Evolutionary conservation across 2,113 vertebrate species (phyloP), one percentile per base, ranked within the genome.

Genomic region (Cnemophilus loriae): DNA sequence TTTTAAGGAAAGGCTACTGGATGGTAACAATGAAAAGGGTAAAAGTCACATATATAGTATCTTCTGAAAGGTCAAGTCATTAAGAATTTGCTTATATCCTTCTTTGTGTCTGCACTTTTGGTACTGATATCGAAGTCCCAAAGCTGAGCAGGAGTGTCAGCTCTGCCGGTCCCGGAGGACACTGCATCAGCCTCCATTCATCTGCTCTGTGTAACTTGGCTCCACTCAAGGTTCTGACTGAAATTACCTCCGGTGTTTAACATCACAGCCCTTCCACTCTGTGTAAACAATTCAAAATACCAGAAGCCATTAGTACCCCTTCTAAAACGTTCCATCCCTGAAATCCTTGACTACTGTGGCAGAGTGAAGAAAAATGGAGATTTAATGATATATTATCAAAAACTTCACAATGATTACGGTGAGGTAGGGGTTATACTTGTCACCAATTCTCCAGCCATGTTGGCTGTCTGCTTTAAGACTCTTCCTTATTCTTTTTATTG

Each of bases 61-160:
- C 42, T 84, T 81, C 64, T 75, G 47, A 97, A 97, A 97, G 95
- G 95, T 96, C 95, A 95, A 93, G 64, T 90, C 91, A 67, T 93
- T 93, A 92, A 75, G 83, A 90, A 89, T 96, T 92, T 95, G 27
- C 71, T 95, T 95, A 87, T 65, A 84, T 56, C 27, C 49, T 77
- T 90, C 67, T 46, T 11, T 50, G 33, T 77, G 52, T 28, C 89
- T 92, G 50, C 35, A 64, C 64, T 84, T 87, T 52, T 70, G 59
- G 57, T 84, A 44, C 35, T 47, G 68, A 56, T 81, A 86, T 26
- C 3, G 8, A 78, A 93, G 11, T 67, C 70, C 84, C 79, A 88
- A 46, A 86, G 33, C 71, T 26, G 33, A 88, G 46, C 33, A 74
- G 42, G n/a, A 74, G 19, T 84, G 35, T 81, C 83, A 86, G 3